Evolutionary conservation across 2,888 invertebrate species (phyloP).

Genomic region (Hydriomena furcata): DNA sequence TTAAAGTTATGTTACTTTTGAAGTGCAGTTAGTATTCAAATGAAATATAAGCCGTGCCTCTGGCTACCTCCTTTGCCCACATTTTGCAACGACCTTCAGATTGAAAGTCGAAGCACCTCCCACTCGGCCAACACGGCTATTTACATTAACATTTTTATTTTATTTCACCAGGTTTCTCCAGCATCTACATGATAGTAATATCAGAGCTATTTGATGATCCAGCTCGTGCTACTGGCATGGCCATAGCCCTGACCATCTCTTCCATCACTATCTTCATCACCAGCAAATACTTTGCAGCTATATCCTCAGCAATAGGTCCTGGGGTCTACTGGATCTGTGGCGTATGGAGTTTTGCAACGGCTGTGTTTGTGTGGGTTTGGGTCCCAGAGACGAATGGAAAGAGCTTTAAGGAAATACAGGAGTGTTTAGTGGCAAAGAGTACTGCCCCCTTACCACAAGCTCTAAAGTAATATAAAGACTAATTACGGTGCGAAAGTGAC

Average conservation of each 20-base stretch:
- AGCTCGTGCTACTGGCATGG: slow-evolving; percentile 50
- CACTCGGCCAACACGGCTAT: too few species aligned
- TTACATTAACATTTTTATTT: too few species aligned
- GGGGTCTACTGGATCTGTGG: slow-evolving; percentile 22
- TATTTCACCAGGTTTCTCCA: slow-evolving; percentile 55
- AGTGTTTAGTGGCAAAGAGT: slow-evolving; percentile 36
- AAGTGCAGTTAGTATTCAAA: too few species aligned
- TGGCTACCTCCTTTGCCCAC: too few species aligned
- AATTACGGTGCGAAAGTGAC: too few species aligned
- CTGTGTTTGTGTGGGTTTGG: slow-evolving; percentile 47
- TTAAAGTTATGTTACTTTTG: background rate
- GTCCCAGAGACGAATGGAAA: slow-evolving; percentile 67
- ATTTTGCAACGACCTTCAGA: too few species aligned
- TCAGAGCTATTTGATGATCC: slow-evolving; percentile 62
- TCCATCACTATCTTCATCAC: slow-evolving; percentile 29
- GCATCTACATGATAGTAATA: slow-evolving; percentile 53
- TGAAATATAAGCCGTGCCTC: too few species aligned
- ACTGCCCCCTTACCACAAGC: background rate
- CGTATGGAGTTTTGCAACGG: slow-evolving; percentile 45
- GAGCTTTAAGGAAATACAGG: slow-evolving; percentile 59
- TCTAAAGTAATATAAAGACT: too few species aligned
- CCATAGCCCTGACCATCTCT: slow-evolving; percentile 14
- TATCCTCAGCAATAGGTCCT: slow-evolving; percentile 49
- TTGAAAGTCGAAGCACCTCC: too few species aligned
- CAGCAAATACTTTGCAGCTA: slow-evolving; percentile 49